Base-by-base conservation (phyloP, 2,113 vertebrate species). In the Ovibos moschatus region DNA sequence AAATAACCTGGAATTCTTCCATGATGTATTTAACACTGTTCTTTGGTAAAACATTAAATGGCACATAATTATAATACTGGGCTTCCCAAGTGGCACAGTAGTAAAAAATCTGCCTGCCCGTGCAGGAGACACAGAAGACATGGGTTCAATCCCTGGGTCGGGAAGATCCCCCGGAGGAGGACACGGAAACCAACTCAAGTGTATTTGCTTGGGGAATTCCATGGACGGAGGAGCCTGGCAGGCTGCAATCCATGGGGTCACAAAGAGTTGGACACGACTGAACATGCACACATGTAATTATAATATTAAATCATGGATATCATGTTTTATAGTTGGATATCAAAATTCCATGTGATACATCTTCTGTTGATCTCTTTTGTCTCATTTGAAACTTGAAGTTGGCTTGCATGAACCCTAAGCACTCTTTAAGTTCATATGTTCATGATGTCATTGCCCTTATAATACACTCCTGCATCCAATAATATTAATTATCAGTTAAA, bases 401-500 rank as follows among this genome's bases (percentile, higher is more conserved):
- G 71, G 6, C 36, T 27, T 11, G 1, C 71, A 82, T 43, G 5
- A 95, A 47, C 7, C 57, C 57, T 76, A 43, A 89, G 14, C 14
- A 12, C 16, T 30, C 27, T 78, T 58, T 64, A 43, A 58, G 28
- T n/a, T 78, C 2, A 57, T 23, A 7, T 83, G 58, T 86, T 84
- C 25, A 71, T 84, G 50, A 71, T 60, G 10, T 30, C 15, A 51
- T 14, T 30, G 21, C 6, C 51, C 40, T 94, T 82, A 71, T 12
- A 58, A 23, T n/a, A 40, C 25, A 51, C 9, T 11, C 47, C 25
- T 47, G 7, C 62, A n/a, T 67, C 19, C 50, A 28, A 60, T 91
- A 27, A 45, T 40, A 17, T 13, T 55, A 87, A 30, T n/a, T 53
- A 40, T 40, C 74, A 95, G 88, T 78, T 71, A 91, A 95, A 96